Conservation (phyloP, 2,113 vertebrate species). For the Grammomys dolichurus region DNA sequence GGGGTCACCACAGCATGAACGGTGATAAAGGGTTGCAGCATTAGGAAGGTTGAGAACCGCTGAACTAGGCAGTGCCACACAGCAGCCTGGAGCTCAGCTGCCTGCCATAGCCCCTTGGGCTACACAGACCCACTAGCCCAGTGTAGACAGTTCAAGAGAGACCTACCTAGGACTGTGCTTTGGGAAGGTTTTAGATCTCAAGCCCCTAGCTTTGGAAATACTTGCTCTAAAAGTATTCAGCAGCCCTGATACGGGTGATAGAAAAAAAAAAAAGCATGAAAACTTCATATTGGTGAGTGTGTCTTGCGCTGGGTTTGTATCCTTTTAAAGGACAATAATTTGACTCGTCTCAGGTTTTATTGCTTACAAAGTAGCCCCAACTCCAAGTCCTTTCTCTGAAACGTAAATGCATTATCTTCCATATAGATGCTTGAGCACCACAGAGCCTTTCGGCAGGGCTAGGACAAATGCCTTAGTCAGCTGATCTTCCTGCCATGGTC, state of each 20-base stretch:
- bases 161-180: not conserved
- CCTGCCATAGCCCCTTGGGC: not conserved
- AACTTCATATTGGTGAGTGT: not conserved
- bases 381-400: conserved; percentile 21
- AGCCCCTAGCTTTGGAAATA: not conserved
- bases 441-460: not conserved
- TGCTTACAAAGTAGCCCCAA: not conserved
- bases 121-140: not conserved
- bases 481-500: conserved; percentile 9
- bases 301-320: not conserved
- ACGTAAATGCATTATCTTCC: not conserved
- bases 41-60: not conserved
- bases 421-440: not conserved
- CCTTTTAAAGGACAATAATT: not conserved
- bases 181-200: not conserved
- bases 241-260: not conserved
- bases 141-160: not conserved
- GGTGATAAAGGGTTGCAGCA: not conserved
- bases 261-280: not conserved
- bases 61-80: not conserved
- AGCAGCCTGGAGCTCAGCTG: not conserved
- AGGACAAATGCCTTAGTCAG: not conserved
- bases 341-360: conserved; percentile 19
- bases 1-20: not conserved
- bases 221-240: not conserved